Percentiles rank a stretch among this genome's conserved stretches.
These are phyloP conservation scores for Sialia sialis DNA, from an alignment of 2,113 vertebrate species.

Conservation along the genomic window DNA sequence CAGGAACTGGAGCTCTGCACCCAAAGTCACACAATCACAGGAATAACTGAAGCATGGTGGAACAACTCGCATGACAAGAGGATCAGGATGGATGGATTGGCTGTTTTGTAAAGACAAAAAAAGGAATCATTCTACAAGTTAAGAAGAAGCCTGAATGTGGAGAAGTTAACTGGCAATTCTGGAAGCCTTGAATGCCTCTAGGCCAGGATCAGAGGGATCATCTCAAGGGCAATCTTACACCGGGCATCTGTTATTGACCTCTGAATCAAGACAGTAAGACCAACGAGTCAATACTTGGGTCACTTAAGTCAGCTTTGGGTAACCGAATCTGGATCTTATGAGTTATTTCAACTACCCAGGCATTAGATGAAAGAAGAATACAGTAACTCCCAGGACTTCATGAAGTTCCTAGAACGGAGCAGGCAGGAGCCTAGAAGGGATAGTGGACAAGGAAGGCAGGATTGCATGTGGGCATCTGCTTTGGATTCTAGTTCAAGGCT, in stretches of 20 bases:
- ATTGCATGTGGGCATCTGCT: neutral
- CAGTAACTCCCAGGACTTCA: neutral
- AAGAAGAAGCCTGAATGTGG: neutral
- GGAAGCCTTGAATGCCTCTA: neutral
- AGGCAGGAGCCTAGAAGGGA: neutral
- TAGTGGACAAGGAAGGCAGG: neutral
- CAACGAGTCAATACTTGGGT: fast-evolving
- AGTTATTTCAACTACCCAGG: neutral
- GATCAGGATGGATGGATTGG: neutral
- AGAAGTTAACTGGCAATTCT: neutral
- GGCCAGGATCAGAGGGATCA: neutral
- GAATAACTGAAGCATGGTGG: neutral
- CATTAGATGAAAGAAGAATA: neutral
- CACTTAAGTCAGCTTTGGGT: neutral
- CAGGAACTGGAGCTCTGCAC: neutral
- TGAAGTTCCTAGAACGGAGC: neutral
- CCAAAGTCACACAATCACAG: neutral
- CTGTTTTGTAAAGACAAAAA: neutral
- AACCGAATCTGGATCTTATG: neutral
- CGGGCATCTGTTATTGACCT: neutral
- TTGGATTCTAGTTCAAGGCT: neutral
- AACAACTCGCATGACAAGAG: neutral
- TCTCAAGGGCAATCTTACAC: neutral
- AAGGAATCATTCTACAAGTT: neutral
- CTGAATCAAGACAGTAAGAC: neutral